Conservation (phyloP, 35 echinoderm and acorn worm genomes). For the Holothuria glaberrima region DNA sequence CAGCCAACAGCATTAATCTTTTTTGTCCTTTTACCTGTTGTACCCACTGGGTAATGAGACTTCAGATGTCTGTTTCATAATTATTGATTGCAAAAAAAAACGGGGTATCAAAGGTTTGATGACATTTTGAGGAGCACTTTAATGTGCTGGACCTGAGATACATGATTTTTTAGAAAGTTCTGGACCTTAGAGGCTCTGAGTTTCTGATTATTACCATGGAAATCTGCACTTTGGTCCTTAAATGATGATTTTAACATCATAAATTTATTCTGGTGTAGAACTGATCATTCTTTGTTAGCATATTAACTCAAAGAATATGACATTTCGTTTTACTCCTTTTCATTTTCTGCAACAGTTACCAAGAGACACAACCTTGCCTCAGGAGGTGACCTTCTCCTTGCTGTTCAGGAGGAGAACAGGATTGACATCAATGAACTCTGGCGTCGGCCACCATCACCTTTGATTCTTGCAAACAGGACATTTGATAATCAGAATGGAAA, state of each 20-base stretch:
- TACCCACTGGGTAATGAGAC: too few species aligned
- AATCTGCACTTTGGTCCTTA: too few species aligned
- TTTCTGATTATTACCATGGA: background rate
- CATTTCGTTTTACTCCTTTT: background rate
- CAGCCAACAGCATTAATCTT: too few species aligned
- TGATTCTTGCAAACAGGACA: constrained; percentile 52
- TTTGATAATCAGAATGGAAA: constrained; percentile 59
- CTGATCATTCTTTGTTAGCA: background rate
- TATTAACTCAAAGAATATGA: background rate
- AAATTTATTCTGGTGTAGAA: too few species aligned
- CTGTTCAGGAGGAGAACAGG: constrained; percentile 71
- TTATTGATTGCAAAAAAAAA: too few species aligned
- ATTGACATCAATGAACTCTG: constrained; percentile 71
- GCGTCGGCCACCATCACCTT: constrained; percentile 63
- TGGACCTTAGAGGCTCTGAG: background rate
- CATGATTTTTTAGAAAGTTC: too few species aligned
- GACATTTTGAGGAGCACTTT: too few species aligned
- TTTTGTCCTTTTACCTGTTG: too few species aligned
- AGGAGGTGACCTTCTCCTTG: constrained; percentile 55
- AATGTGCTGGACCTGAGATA: too few species aligned
- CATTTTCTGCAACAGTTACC: constrained; percentile 7
- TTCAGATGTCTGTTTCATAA: too few species aligned
- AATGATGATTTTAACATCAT: too few species aligned
- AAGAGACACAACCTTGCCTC: constrained; percentile 42
- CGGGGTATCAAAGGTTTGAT: too few species aligned